Evolutionary conservation across 92 coral and sea anemone species (phyloP), one percentile per base, ranked within the genome.

Genomic region (Porites divaricata): DNA sequence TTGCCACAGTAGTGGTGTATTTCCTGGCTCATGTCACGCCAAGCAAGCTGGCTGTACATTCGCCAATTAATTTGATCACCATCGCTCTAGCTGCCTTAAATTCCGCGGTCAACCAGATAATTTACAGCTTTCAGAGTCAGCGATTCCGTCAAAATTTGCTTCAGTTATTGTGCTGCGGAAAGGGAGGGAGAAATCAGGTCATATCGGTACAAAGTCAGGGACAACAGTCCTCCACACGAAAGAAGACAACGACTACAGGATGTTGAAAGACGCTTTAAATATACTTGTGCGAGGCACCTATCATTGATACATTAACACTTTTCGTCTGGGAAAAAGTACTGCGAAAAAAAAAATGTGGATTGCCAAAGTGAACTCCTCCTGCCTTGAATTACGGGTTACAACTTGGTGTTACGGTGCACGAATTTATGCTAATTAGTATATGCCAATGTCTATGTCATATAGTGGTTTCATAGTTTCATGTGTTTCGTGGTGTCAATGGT

Each of bases 101-200:
- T 25, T 77, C 82, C 12, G 23, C 67, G 25, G 70, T 77, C 1
- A 77, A 77, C 16, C 82, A 72, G 6, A 41, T 63, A 8, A 51
- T 77, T 22, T 77, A 77, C 54, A 67, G 70, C 54, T 62, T 77
- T 7, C 82, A 77, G 25, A 59, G 70, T 20, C 24, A 21, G 10
- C 70, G 50, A 54, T 77, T 77, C 61, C 56, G 72, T 8, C 23
- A 66, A 23, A n/a, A 66, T 24, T 23, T 66, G 70, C 70, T n/a
- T 19, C 17, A 66, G 21, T 19, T 66, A 66, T 10, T 66, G 23
- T 66, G 70, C 21, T 66, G 70, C 21, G 19, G 21, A 66, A 10
- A 9, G 23, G 2, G 17, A 10, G 21, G 21, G 35, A 24, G 35
- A 66, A 66, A 66, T 23, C 70, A 24, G 21, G 70, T 66, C 21